A percentile compares a stretch with the other conserved stretches of the same genome.
These are phyloP conservation scores for Mechanitis mazaeus DNA, from an alignment of 2,888 invertebrate genomes.

Conservation along the genomic window DNA sequence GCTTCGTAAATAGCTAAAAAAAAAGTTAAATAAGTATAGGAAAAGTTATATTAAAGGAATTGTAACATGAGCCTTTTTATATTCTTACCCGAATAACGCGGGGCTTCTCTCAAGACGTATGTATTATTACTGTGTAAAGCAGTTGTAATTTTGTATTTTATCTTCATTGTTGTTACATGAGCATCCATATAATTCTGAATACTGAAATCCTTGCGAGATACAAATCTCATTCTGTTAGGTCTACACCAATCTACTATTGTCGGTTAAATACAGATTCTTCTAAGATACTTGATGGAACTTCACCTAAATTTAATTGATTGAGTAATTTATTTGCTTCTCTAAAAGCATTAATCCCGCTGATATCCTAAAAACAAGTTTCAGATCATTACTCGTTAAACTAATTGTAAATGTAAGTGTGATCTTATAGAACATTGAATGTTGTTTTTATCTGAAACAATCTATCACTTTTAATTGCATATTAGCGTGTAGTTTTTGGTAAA, in stretches of 20 bases:
- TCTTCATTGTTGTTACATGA: slow-evolving; percentile 69
- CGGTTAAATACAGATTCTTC: slow-evolving; percentile 66
- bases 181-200: slow-evolving; percentile 72
- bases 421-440: no score
- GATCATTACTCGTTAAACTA: slow-evolving; percentile 1
- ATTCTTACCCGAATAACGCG: slow-evolving; percentile 64
- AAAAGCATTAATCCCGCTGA: slow-evolving; percentile 66
- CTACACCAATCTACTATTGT: slow-evolving; percentile 70
- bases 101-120: slow-evolving; percentile 63
- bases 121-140: slow-evolving; percentile 69
- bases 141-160: slow-evolving; percentile 63
- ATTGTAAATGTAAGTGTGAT: neutral
- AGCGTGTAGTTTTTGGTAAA: slow-evolving; percentile 65
- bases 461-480: slow-evolving; percentile 65
- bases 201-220: slow-evolving; percentile 71
- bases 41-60: slow-evolving; percentile 2
- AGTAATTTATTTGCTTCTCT: slow-evolving; percentile 66
- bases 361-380: slow-evolving; percentile 49
- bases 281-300: slow-evolving; percentile 63
- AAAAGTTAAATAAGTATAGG: slow-evolving; percentile 20
- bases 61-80: neutral
- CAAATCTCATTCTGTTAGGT: slow-evolving; percentile 61
- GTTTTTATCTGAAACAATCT: slow-evolving; percentile 9
- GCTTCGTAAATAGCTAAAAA: slow-evolving; percentile 73
- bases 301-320: slow-evolving; percentile 62